Evolutionary conservation across 2,797 vertebrate species (phyloP).

Genomic region (Eurystomus glaucurus): DNA sequence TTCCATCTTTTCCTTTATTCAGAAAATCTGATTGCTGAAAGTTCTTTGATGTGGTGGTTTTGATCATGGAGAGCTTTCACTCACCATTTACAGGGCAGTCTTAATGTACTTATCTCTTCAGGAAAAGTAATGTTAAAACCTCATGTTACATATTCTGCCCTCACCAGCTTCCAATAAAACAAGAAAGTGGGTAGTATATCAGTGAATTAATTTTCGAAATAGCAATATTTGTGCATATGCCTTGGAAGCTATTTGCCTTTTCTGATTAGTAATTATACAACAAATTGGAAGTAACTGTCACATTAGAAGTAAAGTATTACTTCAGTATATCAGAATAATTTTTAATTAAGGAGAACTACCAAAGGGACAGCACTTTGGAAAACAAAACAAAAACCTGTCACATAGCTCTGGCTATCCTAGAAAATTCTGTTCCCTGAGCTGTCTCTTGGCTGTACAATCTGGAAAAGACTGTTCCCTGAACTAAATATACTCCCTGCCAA

Average conservation of each 20-base stretch:
- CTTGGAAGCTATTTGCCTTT: constrained; percentile 44
- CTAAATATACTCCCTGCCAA: background rate
- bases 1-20: constrained; percentile 7
- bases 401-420: background rate
- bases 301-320: constrained; percentile 30
- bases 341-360: constrained; percentile 48
- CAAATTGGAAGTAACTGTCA: constrained; percentile 20
- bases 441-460: background rate
- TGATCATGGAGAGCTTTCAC: background rate
- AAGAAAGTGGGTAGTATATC: background rate
- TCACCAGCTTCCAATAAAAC: background rate
- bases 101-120: background rate
- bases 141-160: background rate
- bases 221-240: constrained; percentile 18
- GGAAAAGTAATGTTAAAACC: background rate
- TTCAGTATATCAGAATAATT: constrained; percentile 44
- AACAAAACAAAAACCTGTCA: background rate
- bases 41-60: constrained; percentile 48
- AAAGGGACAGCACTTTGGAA: constrained; percentile 23
- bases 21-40: background rate
- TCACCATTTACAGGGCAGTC: background rate
- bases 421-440: background rate
- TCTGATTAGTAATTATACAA: background rate
- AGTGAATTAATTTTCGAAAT: background rate
- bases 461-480: background rate